Evolutionary conservation across 1,140 invertebrate species (phyloP).

Genomic region (Zaprionus vittiger): DNA sequence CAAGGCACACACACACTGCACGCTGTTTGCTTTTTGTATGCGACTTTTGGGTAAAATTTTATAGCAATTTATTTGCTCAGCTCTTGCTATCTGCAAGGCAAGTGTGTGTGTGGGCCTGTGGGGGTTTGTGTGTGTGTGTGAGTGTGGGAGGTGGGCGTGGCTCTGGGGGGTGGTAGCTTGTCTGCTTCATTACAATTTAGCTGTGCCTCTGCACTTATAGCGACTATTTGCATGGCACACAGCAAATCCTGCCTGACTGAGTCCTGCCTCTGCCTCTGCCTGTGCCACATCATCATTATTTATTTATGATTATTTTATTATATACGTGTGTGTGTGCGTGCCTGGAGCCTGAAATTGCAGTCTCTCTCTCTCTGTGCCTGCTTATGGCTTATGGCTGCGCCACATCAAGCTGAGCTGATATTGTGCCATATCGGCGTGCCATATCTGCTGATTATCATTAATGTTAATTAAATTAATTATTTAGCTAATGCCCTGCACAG

Average conservation of each 20-base stretch:
- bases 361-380: conserved; percentile 12
- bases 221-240: conserved; percentile 39
- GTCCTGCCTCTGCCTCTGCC: conserved; percentile 36
- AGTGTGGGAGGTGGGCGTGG: conserved; percentile 3
- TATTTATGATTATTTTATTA: conserved; percentile 84
- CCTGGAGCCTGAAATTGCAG: conserved; percentile 40
- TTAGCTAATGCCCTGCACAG: conserved; percentile 33
- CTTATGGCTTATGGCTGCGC: conserved; percentile 25
- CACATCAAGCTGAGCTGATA: conserved; percentile 4
- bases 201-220: conserved; percentile 38
- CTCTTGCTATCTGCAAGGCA: conserved; percentile 46
- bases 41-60: conserved; percentile 81
- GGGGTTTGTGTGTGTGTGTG: conserved; percentile 30
- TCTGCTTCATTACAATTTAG: conserved; percentile 49
- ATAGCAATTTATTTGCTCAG: conserved; percentile 79
- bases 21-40: conserved; percentile 65
- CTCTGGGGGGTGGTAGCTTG: background rate
- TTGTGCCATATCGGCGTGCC: conserved; percentile 9
- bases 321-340: conserved; percentile 41
- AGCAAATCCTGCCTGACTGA: conserved; percentile 22
- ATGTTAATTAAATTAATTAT: conserved; percentile 79
- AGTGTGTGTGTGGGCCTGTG: background rate
- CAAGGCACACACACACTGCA: conserved; percentile 29
- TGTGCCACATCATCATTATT: conserved; percentile 69
- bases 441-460: conserved; percentile 50